Percentiles rank a stretch among this genome's conserved stretches.
These are phyloP conservation scores for Spodoptera littoralis DNA, from an alignment of 2,888 invertebrate genomes.

Conservation along the genomic window DNA sequence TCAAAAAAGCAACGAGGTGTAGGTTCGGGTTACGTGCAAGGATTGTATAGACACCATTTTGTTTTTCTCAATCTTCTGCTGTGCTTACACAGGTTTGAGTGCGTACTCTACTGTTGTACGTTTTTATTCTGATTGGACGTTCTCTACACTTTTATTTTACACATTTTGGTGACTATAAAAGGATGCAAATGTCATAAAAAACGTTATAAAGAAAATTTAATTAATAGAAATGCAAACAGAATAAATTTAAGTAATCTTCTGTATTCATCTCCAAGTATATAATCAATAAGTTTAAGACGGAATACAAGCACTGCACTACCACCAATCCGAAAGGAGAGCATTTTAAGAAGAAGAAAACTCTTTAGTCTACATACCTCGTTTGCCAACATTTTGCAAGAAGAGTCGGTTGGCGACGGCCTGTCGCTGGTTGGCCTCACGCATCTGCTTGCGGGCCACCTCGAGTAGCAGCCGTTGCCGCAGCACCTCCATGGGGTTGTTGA, in stretches of 20 bases:
- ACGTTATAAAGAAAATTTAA: too few relatives aligned
- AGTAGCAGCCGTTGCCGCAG: constrained; percentile 93
- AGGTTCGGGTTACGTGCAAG: constrained; percentile 24
- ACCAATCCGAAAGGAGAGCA: too few relatives aligned
- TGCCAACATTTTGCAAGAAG: constrained; percentile 93
- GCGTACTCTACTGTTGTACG: background rate
- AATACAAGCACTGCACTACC: too few relatives aligned
- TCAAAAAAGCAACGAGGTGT: constrained; percentile 27
- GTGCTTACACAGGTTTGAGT: background rate
- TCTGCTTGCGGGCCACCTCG: constrained; percentile 95
- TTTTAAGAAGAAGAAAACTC: too few relatives aligned
- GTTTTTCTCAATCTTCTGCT: too few relatives aligned
- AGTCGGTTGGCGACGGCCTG: constrained; percentile 92
- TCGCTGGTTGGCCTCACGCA: constrained; percentile 92
- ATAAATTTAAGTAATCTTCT: too few relatives aligned
- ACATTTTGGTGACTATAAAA: too few relatives aligned
- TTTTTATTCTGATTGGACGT: background rate
- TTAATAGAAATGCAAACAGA: too few relatives aligned
- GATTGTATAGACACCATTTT: constrained; percentile 2
- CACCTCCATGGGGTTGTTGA: constrained; percentile 96
- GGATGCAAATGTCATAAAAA: too few relatives aligned
- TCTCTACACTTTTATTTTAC: too few relatives aligned
- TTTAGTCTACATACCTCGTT: constrained; percentile 85
- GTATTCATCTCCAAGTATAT: too few relatives aligned
- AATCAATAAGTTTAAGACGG: too few relatives aligned